phyloP scores from a whole-genome alignment of 2,888 invertebrate genomes.

The Meiosimyza platycephala region DNA sequence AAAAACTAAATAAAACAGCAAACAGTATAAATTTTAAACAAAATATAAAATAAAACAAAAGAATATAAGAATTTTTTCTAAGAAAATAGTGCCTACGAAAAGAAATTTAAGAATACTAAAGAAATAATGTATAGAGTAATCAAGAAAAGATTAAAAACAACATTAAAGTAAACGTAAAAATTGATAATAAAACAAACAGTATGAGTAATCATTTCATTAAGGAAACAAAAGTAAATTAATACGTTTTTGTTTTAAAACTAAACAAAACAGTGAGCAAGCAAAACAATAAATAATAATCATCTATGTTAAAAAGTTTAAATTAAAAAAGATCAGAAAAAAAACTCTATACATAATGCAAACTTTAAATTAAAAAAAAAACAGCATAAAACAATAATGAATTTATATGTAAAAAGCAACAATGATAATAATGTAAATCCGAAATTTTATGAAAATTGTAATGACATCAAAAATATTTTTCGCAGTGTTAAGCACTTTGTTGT shows the following conservation, averaged over 20 bases:
- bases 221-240: constrained; percentile 10
- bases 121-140: constrained; percentile 21
- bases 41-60: constrained; percentile 28
- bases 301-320: constrained; percentile 13
- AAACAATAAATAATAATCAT: constrained; percentile 29
- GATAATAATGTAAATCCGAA: constrained; percentile 13
- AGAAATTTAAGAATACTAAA: constrained; percentile 16
- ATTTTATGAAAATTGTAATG: neutral
- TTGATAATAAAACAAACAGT: neutral
- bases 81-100: constrained; percentile 40
- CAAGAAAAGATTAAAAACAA: constrained; percentile 23
- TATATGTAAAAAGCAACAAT: constrained; percentile 21
- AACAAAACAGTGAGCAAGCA: constrained; percentile 22
- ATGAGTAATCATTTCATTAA: too few species aligned
- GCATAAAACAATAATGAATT: constrained; percentile 3
- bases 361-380: constrained; percentile 1
- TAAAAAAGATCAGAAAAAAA: constrained; percentile 5
- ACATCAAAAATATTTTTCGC: too few species aligned
- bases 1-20: neutral
- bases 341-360: constrained; percentile 7
- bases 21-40: constrained; percentile 33
- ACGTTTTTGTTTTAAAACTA: constrained; percentile 10
- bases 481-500: too few species aligned
- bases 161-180: constrained; percentile 18
- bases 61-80: constrained; percentile 35